Percentiles rank a stretch among this genome's conserved stretches.
phyloP scores from a whole-genome alignment of 2,888 invertebrate species.

The Pediacus dermestoides region DNA sequence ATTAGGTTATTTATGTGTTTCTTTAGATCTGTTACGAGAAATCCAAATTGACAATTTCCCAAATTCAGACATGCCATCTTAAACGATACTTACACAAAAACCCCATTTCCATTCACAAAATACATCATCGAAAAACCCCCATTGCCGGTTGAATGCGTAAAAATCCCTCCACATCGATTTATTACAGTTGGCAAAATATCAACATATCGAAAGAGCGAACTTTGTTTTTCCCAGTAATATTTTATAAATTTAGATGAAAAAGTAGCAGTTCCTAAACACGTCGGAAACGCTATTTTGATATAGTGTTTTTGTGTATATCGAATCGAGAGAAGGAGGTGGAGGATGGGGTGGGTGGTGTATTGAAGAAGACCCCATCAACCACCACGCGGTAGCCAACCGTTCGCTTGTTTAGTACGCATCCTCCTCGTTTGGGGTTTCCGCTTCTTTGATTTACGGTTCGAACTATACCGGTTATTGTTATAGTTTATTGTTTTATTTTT shows the following conservation, averaged over 20 bases:
- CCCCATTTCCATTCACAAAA: no score
- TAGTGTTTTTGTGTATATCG: slow-evolving; percentile 5
- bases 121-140: not conserved
- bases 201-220: slow-evolving; percentile 5
- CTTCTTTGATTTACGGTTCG: slow-evolving; percentile 26
- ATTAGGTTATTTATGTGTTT: no score
- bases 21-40: no score
- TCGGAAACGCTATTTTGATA: slow-evolving; percentile 13
- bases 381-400: not conserved
- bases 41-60: no score
- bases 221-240: slow-evolving; percentile 8
- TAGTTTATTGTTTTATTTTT: slow-evolving; percentile 38
- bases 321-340: not conserved
- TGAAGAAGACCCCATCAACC: not conserved
- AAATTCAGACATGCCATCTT: no score
- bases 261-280: slow-evolving; percentile 8
- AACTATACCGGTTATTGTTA: slow-evolving; percentile 28
- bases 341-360: not conserved
- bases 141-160: slow-evolving; percentile 6
- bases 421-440: slow-evolving; percentile 21
- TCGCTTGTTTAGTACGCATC: slow-evolving; percentile 18
- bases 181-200: slow-evolving; percentile 10
- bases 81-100: no score
- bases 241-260: slow-evolving; percentile 12
- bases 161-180: slow-evolving; percentile 13